Conservation (phyloP, 37 sponge, comb jelly and placozoan species). For the Oopsacas minuta region DNA sequence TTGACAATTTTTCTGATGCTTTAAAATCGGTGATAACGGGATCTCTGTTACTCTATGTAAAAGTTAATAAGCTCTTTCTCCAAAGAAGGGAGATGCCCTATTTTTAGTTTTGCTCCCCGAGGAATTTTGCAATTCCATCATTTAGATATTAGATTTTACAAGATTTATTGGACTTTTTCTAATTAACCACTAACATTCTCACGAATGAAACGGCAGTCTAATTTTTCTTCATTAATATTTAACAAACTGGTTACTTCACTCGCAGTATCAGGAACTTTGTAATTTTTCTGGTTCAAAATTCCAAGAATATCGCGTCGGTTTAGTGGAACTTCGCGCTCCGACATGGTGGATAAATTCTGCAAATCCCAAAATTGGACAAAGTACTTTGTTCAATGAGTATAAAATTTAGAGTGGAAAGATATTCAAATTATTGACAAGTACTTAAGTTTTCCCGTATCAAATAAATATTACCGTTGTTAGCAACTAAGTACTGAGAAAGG, state of each 20-base stretch:
- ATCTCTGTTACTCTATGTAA: background rate
- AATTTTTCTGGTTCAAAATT: background rate
- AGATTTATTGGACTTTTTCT: background rate
- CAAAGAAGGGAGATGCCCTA: background rate
- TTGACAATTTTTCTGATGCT: background rate
- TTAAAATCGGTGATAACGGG: background rate
- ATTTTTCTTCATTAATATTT: background rate
- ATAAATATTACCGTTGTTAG: background rate
- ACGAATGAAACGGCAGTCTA: background rate
- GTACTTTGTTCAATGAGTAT: no score
- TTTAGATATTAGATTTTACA: background rate
- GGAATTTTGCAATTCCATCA: background rate
- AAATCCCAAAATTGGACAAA: no score
- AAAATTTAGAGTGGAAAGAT: no score
- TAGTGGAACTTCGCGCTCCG: background rate
- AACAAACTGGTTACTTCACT: background rate
- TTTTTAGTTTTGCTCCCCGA: background rate
- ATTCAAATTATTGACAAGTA: no score
- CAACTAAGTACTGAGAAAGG: background rate
- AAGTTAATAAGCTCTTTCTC: background rate
- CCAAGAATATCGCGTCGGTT: background rate
- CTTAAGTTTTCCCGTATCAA: no score
- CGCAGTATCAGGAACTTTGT: background rate
- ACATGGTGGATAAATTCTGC: background rate
- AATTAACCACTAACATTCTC: background rate